A percentile compares a stretch with the other conserved stretches of the same genome.
phyloP scores from a whole-genome alignment of 2,797 vertebrate genomes.

The Tenualosa ilisha region DNA sequence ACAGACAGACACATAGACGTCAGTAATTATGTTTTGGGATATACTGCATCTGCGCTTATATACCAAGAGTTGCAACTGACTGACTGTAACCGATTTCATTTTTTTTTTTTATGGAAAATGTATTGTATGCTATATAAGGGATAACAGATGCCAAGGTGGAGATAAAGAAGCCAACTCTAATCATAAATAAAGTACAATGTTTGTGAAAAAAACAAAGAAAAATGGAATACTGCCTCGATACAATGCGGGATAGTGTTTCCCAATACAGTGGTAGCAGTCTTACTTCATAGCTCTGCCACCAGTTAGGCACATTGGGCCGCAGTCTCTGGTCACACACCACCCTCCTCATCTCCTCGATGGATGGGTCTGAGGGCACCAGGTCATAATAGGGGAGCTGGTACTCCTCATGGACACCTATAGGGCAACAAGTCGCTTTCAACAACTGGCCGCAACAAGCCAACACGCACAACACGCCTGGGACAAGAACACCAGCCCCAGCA shows the following conservation, averaged over 20 bases:
- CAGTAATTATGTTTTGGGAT: too few relatives aligned
- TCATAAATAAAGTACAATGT: background rate
- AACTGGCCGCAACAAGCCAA: background rate
- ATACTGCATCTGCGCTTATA: background rate
- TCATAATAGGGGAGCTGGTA: constrained; percentile 98
- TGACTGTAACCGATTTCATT: background rate
- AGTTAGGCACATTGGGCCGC: constrained; percentile 94
- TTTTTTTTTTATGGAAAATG: background rate
- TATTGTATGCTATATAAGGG: too few relatives aligned
- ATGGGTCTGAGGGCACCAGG: constrained; percentile 96
- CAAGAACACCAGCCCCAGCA: background rate
- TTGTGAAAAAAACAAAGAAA: too few relatives aligned
- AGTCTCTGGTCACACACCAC: constrained; percentile 97
- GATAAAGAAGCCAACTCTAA: too few relatives aligned
- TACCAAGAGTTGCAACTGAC: background rate
- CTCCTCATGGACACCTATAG: constrained; percentile 92
- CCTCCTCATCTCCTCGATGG: constrained; percentile 99
- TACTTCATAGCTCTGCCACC: constrained; percentile 99
- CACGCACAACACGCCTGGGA: background rate
- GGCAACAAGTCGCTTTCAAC: background rate
- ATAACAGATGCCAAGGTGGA: too few relatives aligned
- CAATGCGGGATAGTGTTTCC: background rate
- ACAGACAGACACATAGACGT: background rate
- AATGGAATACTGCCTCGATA: background rate
- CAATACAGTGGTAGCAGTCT: background rate